Conservation (phyloP, 37 sponge, comb jelly and placozoan species). For the Cliona cf. orientalis region DNA sequence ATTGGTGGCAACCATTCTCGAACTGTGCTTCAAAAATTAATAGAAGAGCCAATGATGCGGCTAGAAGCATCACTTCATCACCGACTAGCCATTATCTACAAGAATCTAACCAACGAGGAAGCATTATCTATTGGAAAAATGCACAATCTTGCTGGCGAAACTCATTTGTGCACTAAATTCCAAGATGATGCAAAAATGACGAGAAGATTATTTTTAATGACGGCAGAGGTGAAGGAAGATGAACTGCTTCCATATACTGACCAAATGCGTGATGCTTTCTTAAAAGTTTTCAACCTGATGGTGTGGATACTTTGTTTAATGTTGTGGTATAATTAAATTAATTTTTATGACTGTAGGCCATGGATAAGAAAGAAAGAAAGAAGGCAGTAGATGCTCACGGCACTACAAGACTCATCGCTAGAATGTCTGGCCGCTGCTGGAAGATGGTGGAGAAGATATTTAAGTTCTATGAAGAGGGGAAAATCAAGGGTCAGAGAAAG, state of each 20-base stretch:
- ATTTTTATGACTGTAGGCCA: background rate
- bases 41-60: background rate
- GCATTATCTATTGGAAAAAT: background rate
- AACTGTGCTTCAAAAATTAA: background rate
- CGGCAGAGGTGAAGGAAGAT: background rate
- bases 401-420: background rate
- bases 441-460: background rate
- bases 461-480: background rate
- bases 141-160: background rate
- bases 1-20: background rate
- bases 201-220: background rate
- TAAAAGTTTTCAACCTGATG: background rate
- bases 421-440: background rate
- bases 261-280: background rate
- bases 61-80: background rate
- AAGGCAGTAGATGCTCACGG: background rate
- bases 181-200: background rate
- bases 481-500: background rate
- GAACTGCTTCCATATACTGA: background rate
- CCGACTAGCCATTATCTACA: background rate
- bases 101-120: background rate
- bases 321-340: background rate
- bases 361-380: background rate
- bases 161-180: background rate
- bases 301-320: background rate